These are phyloP conservation scores for Eublepharis macularius DNA, from an alignment of 2,113 vertebrate genomes.

Conservation along the genomic window DNA sequence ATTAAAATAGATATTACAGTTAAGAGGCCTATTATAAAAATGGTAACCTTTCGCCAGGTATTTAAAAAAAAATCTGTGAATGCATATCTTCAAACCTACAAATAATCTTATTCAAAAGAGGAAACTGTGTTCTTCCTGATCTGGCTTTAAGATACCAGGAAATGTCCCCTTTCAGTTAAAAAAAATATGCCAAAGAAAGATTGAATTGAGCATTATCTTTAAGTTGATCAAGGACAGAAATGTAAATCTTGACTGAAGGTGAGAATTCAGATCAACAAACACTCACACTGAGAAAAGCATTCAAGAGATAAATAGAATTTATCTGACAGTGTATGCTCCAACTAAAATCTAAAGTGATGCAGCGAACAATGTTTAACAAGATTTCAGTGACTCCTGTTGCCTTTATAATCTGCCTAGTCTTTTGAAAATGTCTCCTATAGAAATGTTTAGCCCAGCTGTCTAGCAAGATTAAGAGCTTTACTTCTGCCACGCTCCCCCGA, in stretches of 20 bases:
- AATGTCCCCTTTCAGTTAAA: conserved; percentile 35
- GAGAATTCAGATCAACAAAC: conserved; percentile 69
- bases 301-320: conserved; percentile 73
- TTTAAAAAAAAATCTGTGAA: neutral
- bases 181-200: conserved; percentile 38
- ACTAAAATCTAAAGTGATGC: conserved; percentile 69
- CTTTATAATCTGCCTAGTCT: conserved; percentile 70
- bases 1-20: neutral
- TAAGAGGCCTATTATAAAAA: neutral
- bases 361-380: conserved; percentile 71
- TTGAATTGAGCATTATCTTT: conserved; percentile 59
- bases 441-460: conserved; percentile 70
- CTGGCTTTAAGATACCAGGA: conserved; percentile 27
- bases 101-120: conserved; percentile 4
- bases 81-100: neutral
- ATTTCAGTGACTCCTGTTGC: conserved; percentile 70
- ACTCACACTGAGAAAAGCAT: conserved; percentile 58
- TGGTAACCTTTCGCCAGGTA: neutral
- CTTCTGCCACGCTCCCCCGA: conserved; percentile 38
- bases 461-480: conserved; percentile 71
- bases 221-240: conserved; percentile 62
- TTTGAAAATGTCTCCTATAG: conserved; percentile 71
- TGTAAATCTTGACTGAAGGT: conserved; percentile 68
- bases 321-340: conserved; percentile 71
- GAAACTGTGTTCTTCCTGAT: conserved; percentile 1